Percentiles rank a stretch among this genome's conserved stretches.
Conservation (phyloP, 2,113 vertebrate genomes). For the Vanacampus margaritifer region DNA sequence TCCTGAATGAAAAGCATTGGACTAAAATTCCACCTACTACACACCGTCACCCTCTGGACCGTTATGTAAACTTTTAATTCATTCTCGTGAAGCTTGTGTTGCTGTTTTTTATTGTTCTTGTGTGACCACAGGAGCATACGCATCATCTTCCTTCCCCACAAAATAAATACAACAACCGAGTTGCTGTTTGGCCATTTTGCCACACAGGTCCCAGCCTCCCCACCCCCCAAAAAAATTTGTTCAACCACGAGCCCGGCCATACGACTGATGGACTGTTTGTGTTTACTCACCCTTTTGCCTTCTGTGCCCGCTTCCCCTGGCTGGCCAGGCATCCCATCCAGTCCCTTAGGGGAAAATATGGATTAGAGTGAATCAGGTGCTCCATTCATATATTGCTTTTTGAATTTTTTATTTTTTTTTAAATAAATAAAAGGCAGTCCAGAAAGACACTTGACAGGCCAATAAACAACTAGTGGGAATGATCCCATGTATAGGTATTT, state of each 20-base stretch:
- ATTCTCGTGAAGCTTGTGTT: conserved; percentile 53
- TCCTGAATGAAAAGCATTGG: no score
- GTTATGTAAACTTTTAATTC: conserved; percentile 44
- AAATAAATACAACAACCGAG: conserved; percentile 58
- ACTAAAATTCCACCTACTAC: background rate
- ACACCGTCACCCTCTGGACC: background rate
- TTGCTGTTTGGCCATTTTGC: conserved; percentile 63
- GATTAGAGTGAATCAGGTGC: conserved; percentile 28
- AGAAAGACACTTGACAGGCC: conserved; percentile 40
- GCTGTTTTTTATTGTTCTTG: conserved; percentile 10
- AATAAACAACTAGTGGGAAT: conserved; percentile 16
- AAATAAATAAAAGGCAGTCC: conserved; percentile 17
- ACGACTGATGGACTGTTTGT: conserved; percentile 55
- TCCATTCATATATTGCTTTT: conserved; percentile 6
- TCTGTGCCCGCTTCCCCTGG: conserved; percentile 88
- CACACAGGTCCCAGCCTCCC: conserved; percentile 40
- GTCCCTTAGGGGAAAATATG: conserved; percentile 68
- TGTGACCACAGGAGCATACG: conserved; percentile 30
- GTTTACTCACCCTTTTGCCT: conserved; percentile 95
- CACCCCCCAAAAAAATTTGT: conserved; percentile 8
- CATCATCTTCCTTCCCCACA: conserved; percentile 34
- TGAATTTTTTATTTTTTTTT: conserved; percentile 17
- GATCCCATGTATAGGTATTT: background rate
- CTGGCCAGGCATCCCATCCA: conserved; percentile 75
- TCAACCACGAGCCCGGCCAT: conserved; percentile 34